Evolutionary conservation across 2,797 vertebrate genomes (phyloP).

Genomic region (Xiphophorus birchmanni): DNA sequence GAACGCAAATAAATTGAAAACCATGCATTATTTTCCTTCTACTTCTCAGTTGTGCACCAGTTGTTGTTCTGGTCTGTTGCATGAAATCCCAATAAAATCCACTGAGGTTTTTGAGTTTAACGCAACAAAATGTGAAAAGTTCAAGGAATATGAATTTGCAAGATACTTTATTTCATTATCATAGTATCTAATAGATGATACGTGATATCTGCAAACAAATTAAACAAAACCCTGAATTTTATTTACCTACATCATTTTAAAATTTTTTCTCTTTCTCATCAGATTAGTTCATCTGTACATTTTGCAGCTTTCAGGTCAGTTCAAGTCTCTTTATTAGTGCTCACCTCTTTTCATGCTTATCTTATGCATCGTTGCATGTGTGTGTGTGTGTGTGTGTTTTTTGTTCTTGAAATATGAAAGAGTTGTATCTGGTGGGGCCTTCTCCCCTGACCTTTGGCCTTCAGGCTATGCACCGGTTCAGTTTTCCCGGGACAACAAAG

Average conservation of each 20-base stretch:
- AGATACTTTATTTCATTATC: not conserved
- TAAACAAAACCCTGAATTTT: not conserved
- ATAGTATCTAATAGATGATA: not conserved
- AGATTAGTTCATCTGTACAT: not conserved
- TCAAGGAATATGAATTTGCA: not conserved
- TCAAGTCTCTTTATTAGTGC: not conserved
- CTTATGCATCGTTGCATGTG: not conserved
- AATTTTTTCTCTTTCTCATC: not conserved
- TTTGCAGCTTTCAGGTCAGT: not conserved
- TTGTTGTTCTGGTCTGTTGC: not conserved
- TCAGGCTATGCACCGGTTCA: not conserved
- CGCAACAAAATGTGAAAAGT: not conserved
- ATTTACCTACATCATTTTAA: not conserved
- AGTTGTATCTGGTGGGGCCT: not conserved
- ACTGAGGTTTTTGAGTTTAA: not conserved
- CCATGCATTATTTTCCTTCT: not conserved
- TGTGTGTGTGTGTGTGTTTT: too few species aligned
- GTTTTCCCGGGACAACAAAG: conserved; percentile 14
- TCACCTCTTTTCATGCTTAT: not conserved
- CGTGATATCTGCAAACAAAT: not conserved
- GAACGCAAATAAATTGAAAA: not conserved
- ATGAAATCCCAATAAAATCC: not conserved
- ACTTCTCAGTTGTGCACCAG: not conserved
- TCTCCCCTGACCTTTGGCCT: not conserved
- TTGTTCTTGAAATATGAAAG: not conserved